Conservation (phyloP, 2,113 vertebrate genomes). For the Dromas ardeola region DNA sequence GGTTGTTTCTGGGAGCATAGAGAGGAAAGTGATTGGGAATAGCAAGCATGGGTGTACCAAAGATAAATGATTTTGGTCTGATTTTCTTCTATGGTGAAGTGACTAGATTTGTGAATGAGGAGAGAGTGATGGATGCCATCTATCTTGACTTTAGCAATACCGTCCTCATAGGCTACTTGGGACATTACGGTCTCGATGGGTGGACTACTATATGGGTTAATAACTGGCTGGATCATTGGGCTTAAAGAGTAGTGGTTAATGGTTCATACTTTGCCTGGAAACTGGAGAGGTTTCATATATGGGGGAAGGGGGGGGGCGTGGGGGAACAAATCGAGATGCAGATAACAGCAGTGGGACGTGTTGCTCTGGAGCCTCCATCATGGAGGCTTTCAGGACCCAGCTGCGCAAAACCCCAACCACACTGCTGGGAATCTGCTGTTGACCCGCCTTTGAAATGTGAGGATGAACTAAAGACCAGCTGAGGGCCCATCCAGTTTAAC, state of each 20-base stretch:
- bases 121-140: background rate
- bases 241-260: background rate
- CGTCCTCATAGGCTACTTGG: background rate
- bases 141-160: background rate
- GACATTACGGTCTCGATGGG: fast-evolving
- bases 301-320: no score
- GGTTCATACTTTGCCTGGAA: background rate
- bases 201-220: background rate
- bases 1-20: background rate
- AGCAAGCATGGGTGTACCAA: background rate
- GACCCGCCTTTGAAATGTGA: background rate
- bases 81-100: background rate
- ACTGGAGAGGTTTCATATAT: background rate
- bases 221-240: background rate
- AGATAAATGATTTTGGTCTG: background rate
- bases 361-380: background rate
- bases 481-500: background rate
- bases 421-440: background rate
- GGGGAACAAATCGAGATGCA: background rate
- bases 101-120: background rate
- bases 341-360: background rate
- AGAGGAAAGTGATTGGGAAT: background rate
- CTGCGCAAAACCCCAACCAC: background rate
- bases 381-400: background rate
- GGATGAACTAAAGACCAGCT: background rate